Evolutionary conservation across 2,113 vertebrate genomes (phyloP).

Genomic region (Callipepla californica): DNA sequence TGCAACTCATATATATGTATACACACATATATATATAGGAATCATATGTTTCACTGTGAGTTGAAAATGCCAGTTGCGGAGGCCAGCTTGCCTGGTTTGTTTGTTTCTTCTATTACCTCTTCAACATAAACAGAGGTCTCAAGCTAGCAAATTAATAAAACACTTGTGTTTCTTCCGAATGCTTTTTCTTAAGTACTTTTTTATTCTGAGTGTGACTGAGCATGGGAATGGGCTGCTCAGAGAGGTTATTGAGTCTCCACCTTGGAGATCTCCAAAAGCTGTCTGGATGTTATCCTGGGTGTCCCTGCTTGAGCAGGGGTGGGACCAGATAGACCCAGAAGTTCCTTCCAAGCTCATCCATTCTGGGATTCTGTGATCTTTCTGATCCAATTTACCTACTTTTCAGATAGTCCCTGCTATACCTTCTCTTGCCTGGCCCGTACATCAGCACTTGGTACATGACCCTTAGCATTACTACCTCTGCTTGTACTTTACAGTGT

Average conservation of each 20-base stretch:
- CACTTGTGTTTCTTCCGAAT: neutral
- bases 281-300: neutral
- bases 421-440: neutral
- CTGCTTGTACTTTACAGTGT: neutral
- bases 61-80: neutral
- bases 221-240: neutral
- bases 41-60: neutral
- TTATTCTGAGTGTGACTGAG: neutral
- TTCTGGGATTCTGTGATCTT: neutral
- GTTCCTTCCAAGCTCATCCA: neutral
- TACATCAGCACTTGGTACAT: neutral
- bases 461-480: neutral
- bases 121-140: conserved; percentile 9
- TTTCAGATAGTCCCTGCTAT: neutral
- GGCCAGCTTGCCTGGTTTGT: neutral
- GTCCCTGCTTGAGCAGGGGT: neutral
- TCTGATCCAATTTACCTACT: neutral
- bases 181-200: neutral
- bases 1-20: neutral
- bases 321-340: neutral
- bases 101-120: neutral
- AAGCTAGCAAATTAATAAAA: conserved; percentile 49
- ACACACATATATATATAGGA: no score
- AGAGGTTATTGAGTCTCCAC: neutral
- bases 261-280: neutral